These are phyloP conservation scores for Mirza zaza DNA, from an alignment of 2,113 vertebrate species.

Conservation along the genomic window DNA sequence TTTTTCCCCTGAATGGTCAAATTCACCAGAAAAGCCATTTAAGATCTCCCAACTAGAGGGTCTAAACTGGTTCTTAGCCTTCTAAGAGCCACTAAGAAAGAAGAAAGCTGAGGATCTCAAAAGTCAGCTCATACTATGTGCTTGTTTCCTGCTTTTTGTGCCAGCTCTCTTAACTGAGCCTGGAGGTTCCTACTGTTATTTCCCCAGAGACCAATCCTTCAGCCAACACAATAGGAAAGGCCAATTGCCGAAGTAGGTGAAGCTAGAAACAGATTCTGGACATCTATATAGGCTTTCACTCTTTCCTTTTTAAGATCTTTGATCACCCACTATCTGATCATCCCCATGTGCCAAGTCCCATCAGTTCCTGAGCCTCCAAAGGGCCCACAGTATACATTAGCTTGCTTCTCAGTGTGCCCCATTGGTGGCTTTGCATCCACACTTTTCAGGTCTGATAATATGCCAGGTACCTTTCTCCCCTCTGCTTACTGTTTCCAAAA, in stretches of 20 bases:
- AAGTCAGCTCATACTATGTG: neutral
- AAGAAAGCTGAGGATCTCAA: neutral
- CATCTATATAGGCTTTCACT: neutral
- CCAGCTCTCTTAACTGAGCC: neutral
- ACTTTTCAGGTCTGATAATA: neutral
- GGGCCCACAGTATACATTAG: neutral
- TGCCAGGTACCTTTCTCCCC: neutral
- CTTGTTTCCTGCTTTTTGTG: neutral
- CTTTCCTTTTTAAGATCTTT: neutral
- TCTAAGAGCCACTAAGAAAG: neutral
- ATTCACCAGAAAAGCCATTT: neutral
- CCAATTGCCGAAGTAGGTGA: neutral
- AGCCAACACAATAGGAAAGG: neutral
- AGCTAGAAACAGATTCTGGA: neutral
- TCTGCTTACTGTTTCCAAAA: neutral
- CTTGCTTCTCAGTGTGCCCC: neutral
- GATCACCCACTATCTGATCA: too few species aligned
- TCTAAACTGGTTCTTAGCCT: neutral
- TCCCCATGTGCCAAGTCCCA: neutral
- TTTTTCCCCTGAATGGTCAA: neutral
- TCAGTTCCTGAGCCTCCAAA: neutral
- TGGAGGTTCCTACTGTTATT: neutral
- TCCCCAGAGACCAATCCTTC: neutral
- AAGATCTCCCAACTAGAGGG: neutral
- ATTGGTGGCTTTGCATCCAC: neutral